Evolutionary conservation across 2,113 vertebrate species (phyloP), one percentile per base, ranked within the genome.

Genomic region (Callipepla squamata): DNA sequence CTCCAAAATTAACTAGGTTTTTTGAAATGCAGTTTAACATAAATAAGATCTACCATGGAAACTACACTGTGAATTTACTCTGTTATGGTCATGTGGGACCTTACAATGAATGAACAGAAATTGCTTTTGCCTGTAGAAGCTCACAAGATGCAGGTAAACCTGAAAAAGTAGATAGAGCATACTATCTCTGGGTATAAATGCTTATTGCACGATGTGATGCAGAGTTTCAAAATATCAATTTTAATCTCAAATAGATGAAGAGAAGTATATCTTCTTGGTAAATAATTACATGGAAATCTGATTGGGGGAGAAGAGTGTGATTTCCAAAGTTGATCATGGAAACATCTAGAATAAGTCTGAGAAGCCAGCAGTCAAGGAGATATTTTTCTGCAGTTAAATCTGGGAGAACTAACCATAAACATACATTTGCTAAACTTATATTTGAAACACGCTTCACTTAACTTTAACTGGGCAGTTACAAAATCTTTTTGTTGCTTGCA

Each of bases 271-370:
- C 6, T 45, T 94, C 80, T 18, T 8, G 10, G 16, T 72, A 5
- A 63, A 38, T 57, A 61, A 67, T 44, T 78, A 21, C 34, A n/a
- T 26, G 30, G 14, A 82, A 75, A 78, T 67, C 5, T 53, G 16
- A 21, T 3, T 58, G 4, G 14, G n/a, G 22, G 34, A 36, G 38
- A 50, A 5, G 3, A 66, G 4, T 3, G 3, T 0, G 0, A 1
- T 74, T 92, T 90, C 12, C 44, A 19, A 91, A 94, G n/a, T 57
- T n/a, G 66, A 75, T 30, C 14, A 70, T 12, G 48, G 57, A 89
- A 92, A 95, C 85, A 6, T 28, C 77, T 68, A 38, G 12, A 50
- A 85, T 80, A 75, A 91, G 53, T 69, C 87, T 59, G 58, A 92
- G 47, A 82, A 87, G 45, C 55, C 79, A 70, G 87, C 8, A 36